Evolutionary conservation across 2,888 invertebrate species (phyloP).

Genomic region (Phoenoteleia sp.): DNA sequence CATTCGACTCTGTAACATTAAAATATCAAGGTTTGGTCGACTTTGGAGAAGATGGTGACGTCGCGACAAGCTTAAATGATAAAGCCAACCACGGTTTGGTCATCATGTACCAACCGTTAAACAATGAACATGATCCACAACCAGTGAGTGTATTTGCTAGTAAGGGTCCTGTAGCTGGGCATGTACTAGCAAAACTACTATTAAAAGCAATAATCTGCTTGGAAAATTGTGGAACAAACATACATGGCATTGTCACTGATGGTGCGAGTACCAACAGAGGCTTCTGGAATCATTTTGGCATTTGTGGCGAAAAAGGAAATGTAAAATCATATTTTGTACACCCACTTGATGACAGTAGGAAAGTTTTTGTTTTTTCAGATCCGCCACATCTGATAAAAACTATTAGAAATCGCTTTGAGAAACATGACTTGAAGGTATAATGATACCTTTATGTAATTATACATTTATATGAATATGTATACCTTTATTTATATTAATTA

Average conservation of each 20-base stretch:
- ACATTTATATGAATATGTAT: too few species aligned
- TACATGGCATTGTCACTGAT: constrained; percentile 17
- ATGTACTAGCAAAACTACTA: constrained; percentile 11
- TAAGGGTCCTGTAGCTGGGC: not conserved
- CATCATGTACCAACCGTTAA: constrained; percentile 24
- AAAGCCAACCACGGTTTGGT: constrained; percentile 15
- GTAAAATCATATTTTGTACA: too few species aligned
- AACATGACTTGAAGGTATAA: constrained; percentile 20
- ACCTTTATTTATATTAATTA: too few species aligned
- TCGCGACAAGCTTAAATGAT: not conserved
- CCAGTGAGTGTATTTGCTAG: constrained; percentile 21
- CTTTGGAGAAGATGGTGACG: not conserved
- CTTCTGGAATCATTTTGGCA: too few species aligned
- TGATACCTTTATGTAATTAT: too few species aligned
- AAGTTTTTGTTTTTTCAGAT: constrained; percentile 22
- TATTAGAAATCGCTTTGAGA: constrained; percentile 30
- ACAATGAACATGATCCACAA: constrained; percentile 8
- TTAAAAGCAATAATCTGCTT: constrained; percentile 26
- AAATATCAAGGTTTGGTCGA: constrained; percentile 12
- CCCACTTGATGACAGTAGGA: constrained; percentile 6
- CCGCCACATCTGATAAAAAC: constrained; percentile 20
- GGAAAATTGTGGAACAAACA: constrained; percentile 20
- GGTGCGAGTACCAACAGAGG: constrained; percentile 20
- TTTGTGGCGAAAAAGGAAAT: too few species aligned
- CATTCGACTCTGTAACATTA: not conserved